Evolutionary conservation across 1,140 invertebrate genomes (phyloP).

Genomic region (Maconellicoccus hirsutus): DNA sequence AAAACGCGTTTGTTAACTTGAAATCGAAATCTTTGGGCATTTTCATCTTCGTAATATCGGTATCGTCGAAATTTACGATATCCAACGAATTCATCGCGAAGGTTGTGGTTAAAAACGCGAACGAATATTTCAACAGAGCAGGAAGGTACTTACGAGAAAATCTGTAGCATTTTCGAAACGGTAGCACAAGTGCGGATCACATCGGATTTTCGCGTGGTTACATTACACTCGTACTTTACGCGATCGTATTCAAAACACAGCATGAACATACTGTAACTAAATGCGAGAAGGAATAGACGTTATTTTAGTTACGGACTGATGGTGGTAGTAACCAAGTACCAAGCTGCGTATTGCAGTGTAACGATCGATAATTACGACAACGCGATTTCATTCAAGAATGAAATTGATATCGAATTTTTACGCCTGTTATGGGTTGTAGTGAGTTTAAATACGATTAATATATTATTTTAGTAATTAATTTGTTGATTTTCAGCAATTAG

Average conservation of each 20-base stretch:
- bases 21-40: not conserved
- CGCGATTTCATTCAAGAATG: too few relatives aligned
- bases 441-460: too few relatives aligned
- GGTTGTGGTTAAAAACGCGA: not conserved
- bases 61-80: not conserved
- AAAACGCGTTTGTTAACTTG: not conserved
- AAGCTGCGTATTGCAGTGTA: not conserved
- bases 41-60: not conserved
- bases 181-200: not conserved
- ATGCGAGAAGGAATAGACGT: not conserved
- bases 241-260: not conserved
- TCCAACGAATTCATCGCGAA: not conserved
- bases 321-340: not conserved
- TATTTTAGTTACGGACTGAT: slow-evolving; percentile 5
- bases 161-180: not conserved
- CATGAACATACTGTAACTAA: not conserved
- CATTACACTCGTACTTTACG: not conserved
- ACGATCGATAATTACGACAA: not conserved
- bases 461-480: too few relatives aligned
- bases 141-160: not conserved
- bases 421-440: too few relatives aligned
- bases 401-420: too few relatives aligned
- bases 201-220: not conserved
- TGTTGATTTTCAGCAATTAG: too few relatives aligned
- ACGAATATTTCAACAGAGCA: not conserved